Conservation (phyloP, 2,888 invertebrate genomes). For the Limnephilus lunatus region DNA sequence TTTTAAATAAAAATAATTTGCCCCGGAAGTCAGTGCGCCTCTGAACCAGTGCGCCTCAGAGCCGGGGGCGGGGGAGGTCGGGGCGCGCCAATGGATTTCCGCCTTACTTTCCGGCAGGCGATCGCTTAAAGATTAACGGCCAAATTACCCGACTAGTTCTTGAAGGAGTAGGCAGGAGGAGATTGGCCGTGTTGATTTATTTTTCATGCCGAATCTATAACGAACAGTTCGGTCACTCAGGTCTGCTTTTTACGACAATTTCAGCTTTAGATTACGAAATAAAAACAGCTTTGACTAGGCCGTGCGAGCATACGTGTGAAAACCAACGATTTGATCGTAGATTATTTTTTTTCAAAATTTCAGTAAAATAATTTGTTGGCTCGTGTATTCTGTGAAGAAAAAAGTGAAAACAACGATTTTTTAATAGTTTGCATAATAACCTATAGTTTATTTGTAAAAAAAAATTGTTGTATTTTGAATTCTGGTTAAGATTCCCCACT, state of each 20-base stretch:
- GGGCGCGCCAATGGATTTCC: constrained; percentile 36
- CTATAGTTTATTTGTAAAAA: no score
- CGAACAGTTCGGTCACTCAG: neutral
- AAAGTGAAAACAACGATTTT: no score
- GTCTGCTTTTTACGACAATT: neutral
- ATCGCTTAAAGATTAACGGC: constrained; percentile 57
- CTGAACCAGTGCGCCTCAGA: neutral
- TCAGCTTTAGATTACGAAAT: neutral
- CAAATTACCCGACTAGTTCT: constrained; percentile 42
- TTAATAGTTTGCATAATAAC: no score
- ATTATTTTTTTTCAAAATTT: neutral
- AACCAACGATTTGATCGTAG: neutral
- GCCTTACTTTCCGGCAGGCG: constrained; percentile 48
- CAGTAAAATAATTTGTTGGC: neutral
- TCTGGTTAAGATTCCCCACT: no score
- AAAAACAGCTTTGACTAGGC: neutral
- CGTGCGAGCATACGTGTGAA: neutral
- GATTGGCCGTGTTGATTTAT: constrained; percentile 48
- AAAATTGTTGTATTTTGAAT: no score
- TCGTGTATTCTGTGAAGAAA: no score
- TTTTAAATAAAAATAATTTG: no score
- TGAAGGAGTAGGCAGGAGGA: neutral
- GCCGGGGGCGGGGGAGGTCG: neutral
- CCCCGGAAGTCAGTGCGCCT: no score
- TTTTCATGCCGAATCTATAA: constrained; percentile 39